Evolutionary conservation across 2,888 invertebrate genomes (phyloP), one percentile per base, ranked within the genome.

Genomic region (Phaonia tiefii): DNA sequence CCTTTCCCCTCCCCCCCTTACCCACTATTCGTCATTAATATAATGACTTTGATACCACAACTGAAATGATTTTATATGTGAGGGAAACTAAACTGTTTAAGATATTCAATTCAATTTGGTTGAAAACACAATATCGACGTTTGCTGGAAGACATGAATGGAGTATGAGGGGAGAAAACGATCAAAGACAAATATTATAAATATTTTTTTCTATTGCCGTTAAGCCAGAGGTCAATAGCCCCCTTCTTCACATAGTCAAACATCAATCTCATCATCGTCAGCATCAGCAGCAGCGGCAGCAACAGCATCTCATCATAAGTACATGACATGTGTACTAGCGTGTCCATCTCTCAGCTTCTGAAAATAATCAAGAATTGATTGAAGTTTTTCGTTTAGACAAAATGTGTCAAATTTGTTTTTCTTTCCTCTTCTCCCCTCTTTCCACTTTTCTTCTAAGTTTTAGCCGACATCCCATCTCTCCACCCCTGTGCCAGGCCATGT

Each of bases 361-460:
- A 37, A 37, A 60, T 37, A 60, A 58, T 58, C 37, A 60, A 60
- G 37, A 37, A 37, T 39, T 60, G 54, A 37, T 60, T 60, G 60
- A 60, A 60, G 37, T 37, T 37, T 60, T 60, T 20, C 39, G 7
- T 49, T 49, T 31, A 20, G 37, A 3, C 15, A 31, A 60, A 60
- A 60, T 60, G 39, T 60, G 60, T 60, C 60, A 60, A 20, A 60
- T 60, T 60, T 60, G 31, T 31, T 3, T 31, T n/a, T n/a, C n/a
- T n/a, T n/a, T n/a, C n/a, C n/a, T n/a, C n/a, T n/a, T n/a, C n/a
- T n/a, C n/a, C n/a, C n/a, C n/a, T n/a, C n/a, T n/a, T n/a, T n/a
- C n/a, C n/a, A n/a, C n/a, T n/a, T n/a, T n/a, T n/a, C n/a, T n/a
- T n/a, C n/a, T n/a, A n/a, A n/a, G n/a, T n/a, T n/a, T n/a, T n/a